Percentiles rank a stretch among this genome's conserved stretches.
These are phyloP conservation scores for Poecilia picta DNA, from an alignment of 2,797 vertebrate genomes.

Conservation along the genomic window DNA sequence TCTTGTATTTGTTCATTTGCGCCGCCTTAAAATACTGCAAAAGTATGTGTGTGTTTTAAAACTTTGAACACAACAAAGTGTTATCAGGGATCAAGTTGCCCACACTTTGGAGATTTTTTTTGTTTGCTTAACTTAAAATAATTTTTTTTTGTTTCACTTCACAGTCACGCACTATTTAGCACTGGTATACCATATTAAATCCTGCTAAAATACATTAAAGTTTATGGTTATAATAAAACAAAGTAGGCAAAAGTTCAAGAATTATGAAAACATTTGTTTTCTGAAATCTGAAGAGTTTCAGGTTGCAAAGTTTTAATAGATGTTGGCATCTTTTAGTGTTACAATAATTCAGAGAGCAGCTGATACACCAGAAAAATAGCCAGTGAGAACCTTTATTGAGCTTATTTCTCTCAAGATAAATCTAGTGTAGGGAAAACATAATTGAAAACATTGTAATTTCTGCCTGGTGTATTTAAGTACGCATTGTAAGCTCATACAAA, in stretches of 20 bases:
- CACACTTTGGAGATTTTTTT: not conserved
- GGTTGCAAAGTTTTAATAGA: not conserved
- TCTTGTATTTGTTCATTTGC: constrained; percentile 40
- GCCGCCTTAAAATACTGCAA: not conserved
- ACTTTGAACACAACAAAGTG: not conserved
- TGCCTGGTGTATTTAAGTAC: not conserved
- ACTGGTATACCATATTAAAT: not conserved
- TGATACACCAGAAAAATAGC: not conserved
- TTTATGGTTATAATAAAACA: not conserved
- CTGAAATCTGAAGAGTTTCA: not conserved
- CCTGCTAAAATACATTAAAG: not conserved
- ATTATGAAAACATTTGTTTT: not conserved
- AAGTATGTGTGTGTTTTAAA: not conserved
- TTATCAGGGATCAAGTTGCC: not conserved
- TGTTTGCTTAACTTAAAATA: not conserved
- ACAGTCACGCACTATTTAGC: not conserved
- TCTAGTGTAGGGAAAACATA: constrained; percentile 12
- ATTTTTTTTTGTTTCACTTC: not conserved
- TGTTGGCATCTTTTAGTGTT: not conserved
- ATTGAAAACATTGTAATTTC: constrained; percentile 2
- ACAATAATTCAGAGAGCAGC: not conserved
- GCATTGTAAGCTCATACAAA: constrained; percentile 5
- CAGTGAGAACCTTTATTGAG: constrained; percentile 29
- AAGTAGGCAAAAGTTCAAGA: not conserved
- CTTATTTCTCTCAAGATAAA: not conserved